A percentile compares a stretch with the other conserved stretches of the same genome.
phyloP scores from a whole-genome alignment of 2,888 invertebrate genomes.

The Eupithecia vulgata region DNA sequence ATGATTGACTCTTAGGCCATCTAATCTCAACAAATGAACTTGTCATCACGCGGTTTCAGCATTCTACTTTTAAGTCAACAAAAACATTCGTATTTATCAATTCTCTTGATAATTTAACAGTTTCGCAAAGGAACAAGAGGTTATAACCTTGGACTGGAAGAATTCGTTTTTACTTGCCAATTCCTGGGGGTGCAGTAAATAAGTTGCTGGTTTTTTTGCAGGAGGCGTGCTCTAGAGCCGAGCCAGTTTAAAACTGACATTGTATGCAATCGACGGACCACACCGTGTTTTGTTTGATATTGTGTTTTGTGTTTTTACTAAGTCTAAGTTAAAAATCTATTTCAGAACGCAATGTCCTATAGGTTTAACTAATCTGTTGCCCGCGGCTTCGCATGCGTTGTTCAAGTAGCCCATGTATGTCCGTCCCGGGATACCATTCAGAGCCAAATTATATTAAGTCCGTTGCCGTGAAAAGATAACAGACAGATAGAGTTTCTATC shows the following conservation, averaged over 20 bases:
- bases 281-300: neutral
- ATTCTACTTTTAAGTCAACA: neutral
- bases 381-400: too few species aligned
- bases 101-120: neutral
- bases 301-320: neutral
- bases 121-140: neutral
- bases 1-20: neutral
- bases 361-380: neutral
- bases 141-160: neutral
- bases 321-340: neutral
- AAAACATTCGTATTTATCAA: neutral
- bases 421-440: too few species aligned
- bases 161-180: neutral
- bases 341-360: neutral
- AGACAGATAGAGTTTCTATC: too few species aligned
- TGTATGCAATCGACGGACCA: neutral
- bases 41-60: neutral
- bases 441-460: too few species aligned
- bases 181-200: neutral
- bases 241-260: neutral
- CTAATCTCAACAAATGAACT: neutral
- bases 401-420: too few species aligned
- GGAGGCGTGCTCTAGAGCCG: neutral
- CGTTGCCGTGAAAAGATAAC: too few species aligned
- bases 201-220: neutral